A percentile compares a stretch with the other conserved stretches of the same genome.
phyloP scores from a whole-genome alignment of 2,797 vertebrate species.

The Pygocentrus nattereri region DNA sequence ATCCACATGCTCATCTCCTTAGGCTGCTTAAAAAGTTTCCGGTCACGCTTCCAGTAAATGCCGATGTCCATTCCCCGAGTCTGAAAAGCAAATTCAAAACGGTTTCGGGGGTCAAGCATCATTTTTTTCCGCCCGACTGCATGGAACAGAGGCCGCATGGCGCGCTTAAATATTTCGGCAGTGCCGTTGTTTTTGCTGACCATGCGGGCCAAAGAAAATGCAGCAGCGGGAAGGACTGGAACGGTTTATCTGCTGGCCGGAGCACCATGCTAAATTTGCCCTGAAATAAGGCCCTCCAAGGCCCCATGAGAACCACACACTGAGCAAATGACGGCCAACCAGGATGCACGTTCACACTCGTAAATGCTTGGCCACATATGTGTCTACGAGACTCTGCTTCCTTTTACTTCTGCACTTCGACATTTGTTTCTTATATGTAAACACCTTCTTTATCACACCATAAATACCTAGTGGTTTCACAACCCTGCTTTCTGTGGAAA shows the following conservation, averaged over 20 bases:
- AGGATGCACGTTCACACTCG: neutral
- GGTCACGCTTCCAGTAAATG: slow-evolving; percentile 66
- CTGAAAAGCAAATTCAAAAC: slow-evolving; percentile 59
- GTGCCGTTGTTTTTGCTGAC: slow-evolving; percentile 70
- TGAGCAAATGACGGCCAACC: neutral
- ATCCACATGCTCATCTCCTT: neutral
- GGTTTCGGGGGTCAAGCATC: slow-evolving; percentile 60
- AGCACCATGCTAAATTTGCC: slow-evolving; percentile 76
- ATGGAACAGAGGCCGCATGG: slow-evolving; percentile 59
- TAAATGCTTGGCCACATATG: neutral
- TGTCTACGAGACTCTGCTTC: neutral
- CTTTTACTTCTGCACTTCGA: neutral
- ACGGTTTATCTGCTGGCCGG: slow-evolving; percentile 78
- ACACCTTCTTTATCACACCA: neutral
- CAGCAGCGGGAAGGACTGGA: slow-evolving; percentile 73
- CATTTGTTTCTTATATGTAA: too few relatives aligned
- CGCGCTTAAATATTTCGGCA: slow-evolving; percentile 72
- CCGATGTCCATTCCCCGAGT: slow-evolving; percentile 70
- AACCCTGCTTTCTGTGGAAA: too few relatives aligned
- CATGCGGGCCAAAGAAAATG: slow-evolving; percentile 76
- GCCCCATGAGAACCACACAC: slow-evolving; percentile 54
- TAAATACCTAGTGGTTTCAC: too few relatives aligned
- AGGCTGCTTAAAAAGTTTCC: slow-evolving; percentile 49
- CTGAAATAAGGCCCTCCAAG: slow-evolving; percentile 68
- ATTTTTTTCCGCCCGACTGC: slow-evolving; percentile 69